phyloP scores from a whole-genome alignment of 23 tunicate species.

The Ciona savignyi region DNA sequence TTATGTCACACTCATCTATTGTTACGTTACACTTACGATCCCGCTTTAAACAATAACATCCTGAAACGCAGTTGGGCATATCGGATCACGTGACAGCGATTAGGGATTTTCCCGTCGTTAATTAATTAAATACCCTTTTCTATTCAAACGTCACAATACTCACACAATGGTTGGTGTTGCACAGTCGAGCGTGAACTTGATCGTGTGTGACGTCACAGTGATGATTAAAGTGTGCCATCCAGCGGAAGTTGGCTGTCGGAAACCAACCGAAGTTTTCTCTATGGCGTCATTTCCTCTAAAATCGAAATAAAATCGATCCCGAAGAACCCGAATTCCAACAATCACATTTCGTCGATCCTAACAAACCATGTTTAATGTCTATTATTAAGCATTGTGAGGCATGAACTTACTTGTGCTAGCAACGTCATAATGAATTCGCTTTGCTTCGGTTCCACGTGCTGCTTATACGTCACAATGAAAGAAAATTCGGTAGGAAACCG shows the following conservation, averaged over 20 bases:
- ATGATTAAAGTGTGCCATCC: conserved; percentile 56
- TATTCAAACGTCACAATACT: too few species aligned
- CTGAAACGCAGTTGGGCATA: too few species aligned
- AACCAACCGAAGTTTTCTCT: conserved; percentile 11
- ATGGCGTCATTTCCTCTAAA: conserved; percentile 5
- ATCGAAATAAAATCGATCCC: conserved; percentile 33
- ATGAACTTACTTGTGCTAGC: conserved; percentile 45
- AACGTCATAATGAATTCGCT: conserved; percentile 46
- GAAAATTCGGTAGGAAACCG: conserved; percentile 84
- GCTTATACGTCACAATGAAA: conserved; percentile 46
- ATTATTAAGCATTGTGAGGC: background rate
- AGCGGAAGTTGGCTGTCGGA: too few species aligned
- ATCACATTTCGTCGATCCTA: conserved; percentile 18
- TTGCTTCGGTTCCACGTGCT: conserved; percentile 1
- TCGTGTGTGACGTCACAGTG: conserved; percentile 11
- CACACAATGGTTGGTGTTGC: background rate
- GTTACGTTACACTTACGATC: too few species aligned
- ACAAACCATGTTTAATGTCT: background rate
- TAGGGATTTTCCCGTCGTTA: too few species aligned
- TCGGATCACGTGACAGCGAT: too few species aligned
- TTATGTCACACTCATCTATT: too few species aligned
- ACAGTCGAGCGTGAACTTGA: conserved; percentile 53
- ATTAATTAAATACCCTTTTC: too few species aligned
- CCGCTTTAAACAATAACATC: too few species aligned
- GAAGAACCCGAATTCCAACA: conserved; percentile 15